Base-by-base conservation (phyloP, 2,888 invertebrate species). In the Hirtodrosophila alboralis region DNA sequence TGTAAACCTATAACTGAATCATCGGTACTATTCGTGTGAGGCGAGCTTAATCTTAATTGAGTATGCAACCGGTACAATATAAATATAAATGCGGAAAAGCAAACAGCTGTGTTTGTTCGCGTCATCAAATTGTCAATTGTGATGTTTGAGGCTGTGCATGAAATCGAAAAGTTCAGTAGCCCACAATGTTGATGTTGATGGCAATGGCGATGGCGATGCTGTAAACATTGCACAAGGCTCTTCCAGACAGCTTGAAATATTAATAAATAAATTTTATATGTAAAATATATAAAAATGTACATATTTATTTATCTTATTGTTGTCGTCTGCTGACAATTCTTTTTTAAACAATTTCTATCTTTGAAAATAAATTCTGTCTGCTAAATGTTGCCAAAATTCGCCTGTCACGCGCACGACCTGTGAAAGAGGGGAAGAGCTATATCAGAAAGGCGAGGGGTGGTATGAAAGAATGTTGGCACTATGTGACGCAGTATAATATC, bases 121-220 rank as follows among this genome's bases (percentile, higher is more conserved):
- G 56, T 69, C 66, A 66, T 67, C 47, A 27, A 41, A 66, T 41
- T 54, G 53, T n/a, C 41, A 52, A 61, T 56, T 61, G 57, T 59
- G 52, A 54, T 43, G 48, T 21, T 36, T 38, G 26, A 43, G 23
- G 33, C 31, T 54, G 30, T 34, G 31, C 38, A 57, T 54, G 59
- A 77, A 77, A 76, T 78, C 69, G 53, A 85, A 70, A 78, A 84
- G 85, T 84, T 84, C 85, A 84, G 47, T 58, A 77, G 85, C 70
- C 77, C 45, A 53, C 23, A 8, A 31, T 26, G 12, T 18, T 30
- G 3, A 59, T 16, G 14, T 27, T 14, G 14, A 9, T 57, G 10
- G 13, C 13, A 28, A 18, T 48, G 21, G 34, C 9, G 34, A 52
- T 60, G 23, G 36, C 21, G 28, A 36, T 49, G 43, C 9, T 60